Evolutionary conservation across 2,113 vertebrate genomes (phyloP), one percentile per base, ranked within the genome.

Genomic region (Rynchops niger): DNA sequence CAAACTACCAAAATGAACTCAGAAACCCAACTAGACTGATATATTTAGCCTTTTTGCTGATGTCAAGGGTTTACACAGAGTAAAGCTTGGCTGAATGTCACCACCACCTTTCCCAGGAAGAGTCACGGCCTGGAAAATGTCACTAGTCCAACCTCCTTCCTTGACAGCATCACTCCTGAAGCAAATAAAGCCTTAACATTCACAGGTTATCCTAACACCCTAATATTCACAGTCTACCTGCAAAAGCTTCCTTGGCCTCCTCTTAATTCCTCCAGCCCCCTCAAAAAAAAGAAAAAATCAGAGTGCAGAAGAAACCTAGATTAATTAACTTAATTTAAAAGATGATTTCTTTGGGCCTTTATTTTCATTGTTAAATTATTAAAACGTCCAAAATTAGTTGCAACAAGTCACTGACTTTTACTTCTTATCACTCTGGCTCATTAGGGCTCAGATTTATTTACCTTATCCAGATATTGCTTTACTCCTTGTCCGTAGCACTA

Each of bases 401-500:
- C 15, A 85, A 38, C 9, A 74, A 12, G 20, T 58, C 87, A 70
- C 6, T 78, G 21, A 45, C 25, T 59, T 76, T n/a, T 79, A 9
- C 6, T 53, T 6, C 11, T 32, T 50, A 40, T 8, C 13, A 13
- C 11, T 50, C 42, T 27, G 50, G 14, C 18, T 67, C 21, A 30
- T 5, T 22, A 3, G 42, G 32, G 15, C 13, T 79, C 45, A 36
- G 5, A n/a, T 58, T 47, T 53, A 76, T 70, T 77, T n/a, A 52
- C 27, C 15, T 96, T 52, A 8, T 6, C 23, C 27, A 61, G 21
- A 5, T 25, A 23, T 12, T 32, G 5, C 5, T 59, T 88, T 47
- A 12, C 8, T 61, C 18, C 66, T 5, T 40, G 15, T 15, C 34
- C 3, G 0, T 8, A 63, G 17, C 6, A 5, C 17, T 6, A 21